A percentile compares a stretch with the other conserved stretches of the same genome.
Evolutionary conservation across 2,797 vertebrate genomes (phyloP).

Genomic region (Oreonectes daqikongensis): DNA sequence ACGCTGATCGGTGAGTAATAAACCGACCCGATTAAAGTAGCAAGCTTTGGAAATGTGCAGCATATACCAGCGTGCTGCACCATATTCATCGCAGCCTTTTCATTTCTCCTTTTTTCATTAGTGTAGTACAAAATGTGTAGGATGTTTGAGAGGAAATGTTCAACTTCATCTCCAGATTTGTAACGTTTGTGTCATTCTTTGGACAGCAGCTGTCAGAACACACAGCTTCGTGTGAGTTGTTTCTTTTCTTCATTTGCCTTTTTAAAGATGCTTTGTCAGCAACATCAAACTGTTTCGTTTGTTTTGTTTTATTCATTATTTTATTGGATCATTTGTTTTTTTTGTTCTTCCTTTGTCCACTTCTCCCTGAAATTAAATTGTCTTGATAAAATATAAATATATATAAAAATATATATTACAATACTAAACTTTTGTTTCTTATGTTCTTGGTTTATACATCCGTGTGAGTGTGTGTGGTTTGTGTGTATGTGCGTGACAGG

Average conservation of each 20-base stretch:
- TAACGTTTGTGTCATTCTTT: slow-evolving; percentile 20
- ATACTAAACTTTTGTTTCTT: slow-evolving; percentile 64
- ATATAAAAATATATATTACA: slow-evolving; percentile 75
- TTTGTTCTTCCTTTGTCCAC: slow-evolving; percentile 63
- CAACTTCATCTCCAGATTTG: slow-evolving; percentile 33
- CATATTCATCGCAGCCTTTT: slow-evolving; percentile 12
- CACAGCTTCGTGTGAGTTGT: slow-evolving; percentile 44
- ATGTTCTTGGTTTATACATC: slow-evolving; percentile 51
- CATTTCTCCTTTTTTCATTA: slow-evolving; percentile 38
- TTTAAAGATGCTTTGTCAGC: slow-evolving; percentile 66
- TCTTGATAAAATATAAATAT: slow-evolving; percentile 71
- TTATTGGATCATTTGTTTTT: slow-evolving; percentile 58
- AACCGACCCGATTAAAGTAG: slow-evolving; percentile 62
- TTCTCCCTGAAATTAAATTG: slow-evolving; percentile 66
- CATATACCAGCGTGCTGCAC: background rate
- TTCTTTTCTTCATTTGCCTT: slow-evolving; percentile 52
- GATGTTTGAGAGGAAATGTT: slow-evolving; percentile 38
- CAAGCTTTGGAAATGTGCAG: slow-evolving; percentile 43
- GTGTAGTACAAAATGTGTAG: slow-evolving; percentile 34
- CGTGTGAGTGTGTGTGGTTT: slow-evolving; percentile 5
- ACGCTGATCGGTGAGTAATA: slow-evolving; percentile 49
- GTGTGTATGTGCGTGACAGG: slow-evolving; percentile 11
- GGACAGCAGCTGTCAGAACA: slow-evolving; percentile 28
- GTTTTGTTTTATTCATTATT: slow-evolving; percentile 62
- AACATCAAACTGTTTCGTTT: slow-evolving; percentile 60